These are phyloP conservation scores for Cylloceria caligata DNA, from an alignment of 2,888 invertebrate genomes.

Conservation along the genomic window DNA sequence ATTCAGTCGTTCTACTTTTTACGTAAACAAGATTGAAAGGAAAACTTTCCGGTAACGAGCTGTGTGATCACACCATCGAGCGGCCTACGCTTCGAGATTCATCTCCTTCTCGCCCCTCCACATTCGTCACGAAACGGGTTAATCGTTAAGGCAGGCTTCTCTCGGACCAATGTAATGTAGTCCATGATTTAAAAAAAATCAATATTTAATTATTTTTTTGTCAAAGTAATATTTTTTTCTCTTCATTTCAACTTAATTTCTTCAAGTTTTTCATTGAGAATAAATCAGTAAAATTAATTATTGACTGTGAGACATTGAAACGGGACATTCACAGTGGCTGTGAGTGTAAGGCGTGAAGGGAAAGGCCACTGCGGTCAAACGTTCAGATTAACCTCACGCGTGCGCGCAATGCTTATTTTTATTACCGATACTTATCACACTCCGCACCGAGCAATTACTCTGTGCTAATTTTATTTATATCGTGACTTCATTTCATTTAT, in stretches of 20 bases:
- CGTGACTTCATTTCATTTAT: conserved; percentile 25
- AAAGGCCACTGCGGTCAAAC: conserved; percentile 55
- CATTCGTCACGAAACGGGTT: too few relatives aligned
- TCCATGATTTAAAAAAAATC: too few relatives aligned
- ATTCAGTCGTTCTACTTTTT: too few relatives aligned
- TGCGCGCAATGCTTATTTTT: conserved; percentile 21
- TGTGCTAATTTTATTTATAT: conserved; percentile 32
- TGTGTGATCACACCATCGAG: too few relatives aligned
- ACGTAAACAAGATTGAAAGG: too few relatives aligned
- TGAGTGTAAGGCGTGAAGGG: conserved; percentile 18
- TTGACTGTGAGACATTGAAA: background rate
- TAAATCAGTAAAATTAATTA: background rate
- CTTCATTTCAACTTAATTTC: background rate
- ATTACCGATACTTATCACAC: conserved; percentile 19
- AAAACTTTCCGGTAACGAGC: too few relatives aligned
- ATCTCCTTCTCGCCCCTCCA: too few relatives aligned
- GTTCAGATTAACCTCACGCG: conserved; percentile 45
- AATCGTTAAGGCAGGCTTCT: too few relatives aligned
- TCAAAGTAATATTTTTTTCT: too few relatives aligned
- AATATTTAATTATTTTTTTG: too few relatives aligned
- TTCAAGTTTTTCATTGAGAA: background rate
- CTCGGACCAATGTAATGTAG: too few relatives aligned
- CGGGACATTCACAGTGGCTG: background rate
- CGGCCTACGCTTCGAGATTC: too few relatives aligned
- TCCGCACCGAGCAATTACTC: conserved; percentile 20